Conservation (phyloP, 2,113 vertebrate genomes). For the Microtus pennsylvanicus region DNA sequence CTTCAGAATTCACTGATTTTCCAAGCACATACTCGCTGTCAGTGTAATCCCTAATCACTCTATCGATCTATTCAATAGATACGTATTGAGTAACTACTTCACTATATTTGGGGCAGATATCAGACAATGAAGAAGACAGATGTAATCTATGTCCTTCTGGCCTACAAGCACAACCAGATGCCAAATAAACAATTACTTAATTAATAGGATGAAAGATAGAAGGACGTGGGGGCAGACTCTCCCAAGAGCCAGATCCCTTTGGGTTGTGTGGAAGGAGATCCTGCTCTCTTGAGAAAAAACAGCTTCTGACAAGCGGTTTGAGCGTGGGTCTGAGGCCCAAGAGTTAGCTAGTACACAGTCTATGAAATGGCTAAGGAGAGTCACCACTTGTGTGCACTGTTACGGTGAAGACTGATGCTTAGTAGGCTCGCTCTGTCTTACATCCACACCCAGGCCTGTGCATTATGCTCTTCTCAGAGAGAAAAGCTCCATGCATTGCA, state of each 20-base stretch:
- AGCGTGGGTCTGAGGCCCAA: neutral
- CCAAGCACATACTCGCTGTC: neutral
- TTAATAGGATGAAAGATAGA: constrained; percentile 20
- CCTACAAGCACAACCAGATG: constrained; percentile 4
- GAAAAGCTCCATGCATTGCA: neutral
- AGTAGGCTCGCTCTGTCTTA: neutral
- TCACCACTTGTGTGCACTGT: no score
- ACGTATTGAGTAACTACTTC: neutral
- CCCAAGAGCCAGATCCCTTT: neutral
- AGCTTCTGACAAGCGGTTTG: neutral
- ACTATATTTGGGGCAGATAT: neutral
- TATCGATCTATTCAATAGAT: constrained; percentile 46
- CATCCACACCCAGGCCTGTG: neutral
- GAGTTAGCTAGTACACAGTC: neutral
- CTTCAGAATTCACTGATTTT: neutral
- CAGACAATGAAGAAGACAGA: neutral
- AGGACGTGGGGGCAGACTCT: neutral
- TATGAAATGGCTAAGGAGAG: neutral
- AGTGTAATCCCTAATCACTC: neutral
- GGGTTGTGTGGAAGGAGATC: neutral
- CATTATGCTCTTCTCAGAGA: neutral
- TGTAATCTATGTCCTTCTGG: neutral
- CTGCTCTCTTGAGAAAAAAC: neutral
- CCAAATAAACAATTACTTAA: constrained; percentile 48
- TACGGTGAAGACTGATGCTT: neutral